Evolutionary conservation across 2,888 invertebrate genomes (phyloP).

Genomic region (Ligdia adustata): DNA sequence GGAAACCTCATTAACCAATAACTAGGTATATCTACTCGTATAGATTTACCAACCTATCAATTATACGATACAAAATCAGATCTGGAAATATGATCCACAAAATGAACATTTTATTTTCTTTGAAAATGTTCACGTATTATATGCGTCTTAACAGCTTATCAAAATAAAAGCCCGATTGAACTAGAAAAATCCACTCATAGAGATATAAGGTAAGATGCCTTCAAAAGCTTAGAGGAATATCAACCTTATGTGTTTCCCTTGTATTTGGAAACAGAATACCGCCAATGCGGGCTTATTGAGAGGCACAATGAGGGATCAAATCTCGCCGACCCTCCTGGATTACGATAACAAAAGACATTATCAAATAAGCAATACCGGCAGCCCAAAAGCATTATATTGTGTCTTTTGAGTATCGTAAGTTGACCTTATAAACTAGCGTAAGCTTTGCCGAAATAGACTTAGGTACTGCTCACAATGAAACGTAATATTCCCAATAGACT

Average conservation of each 20-base stretch:
- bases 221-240: slow-evolving; percentile 13
- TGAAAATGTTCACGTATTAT: slow-evolving; percentile 5
- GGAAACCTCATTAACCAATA: neutral
- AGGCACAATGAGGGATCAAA: slow-evolving; percentile 53
- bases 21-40: neutral
- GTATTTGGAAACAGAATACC: slow-evolving; percentile 29
- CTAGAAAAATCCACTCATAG: slow-evolving; percentile 16
- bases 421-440: slow-evolving; percentile 23
- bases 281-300: slow-evolving; percentile 45
- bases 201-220: slow-evolving; percentile 15
- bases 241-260: slow-evolving; percentile 22
- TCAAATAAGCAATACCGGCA: slow-evolving; percentile 50
- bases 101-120: slow-evolving; percentile 4
- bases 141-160: slow-evolving; percentile 16
- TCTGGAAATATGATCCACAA: neutral
- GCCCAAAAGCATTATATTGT: slow-evolving; percentile 33
- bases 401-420: slow-evolving; percentile 32
- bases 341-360: slow-evolving; percentile 57
- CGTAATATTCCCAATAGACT: slow-evolving; percentile 9
- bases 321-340: slow-evolving; percentile 50
- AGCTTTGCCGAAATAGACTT: slow-evolving; percentile 19
- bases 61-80: neutral
- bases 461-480: slow-evolving; percentile 1
- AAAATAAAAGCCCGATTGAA: slow-evolving; percentile 15
- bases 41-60: neutral